A percentile compares a stretch with the other conserved stretches of the same genome.
These are phyloP conservation scores for Drosophila pseudoobscura DNA, from an alignment of 1,140 invertebrate species.

Conservation along the genomic window DNA sequence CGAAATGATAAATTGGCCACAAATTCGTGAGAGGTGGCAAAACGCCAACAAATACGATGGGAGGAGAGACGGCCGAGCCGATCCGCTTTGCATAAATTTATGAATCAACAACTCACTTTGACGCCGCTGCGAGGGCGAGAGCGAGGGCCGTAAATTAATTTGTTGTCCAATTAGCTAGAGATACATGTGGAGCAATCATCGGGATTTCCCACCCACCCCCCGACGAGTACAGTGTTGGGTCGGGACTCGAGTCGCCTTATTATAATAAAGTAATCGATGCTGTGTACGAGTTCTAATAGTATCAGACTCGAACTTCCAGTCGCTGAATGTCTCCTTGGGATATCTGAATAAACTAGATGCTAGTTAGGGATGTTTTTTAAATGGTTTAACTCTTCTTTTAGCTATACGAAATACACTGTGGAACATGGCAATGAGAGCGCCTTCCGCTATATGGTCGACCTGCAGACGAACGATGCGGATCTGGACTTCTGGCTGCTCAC, in stretches of 20 bases:
- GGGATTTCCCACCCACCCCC: slow-evolving; percentile 13
- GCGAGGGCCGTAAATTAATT: slow-evolving; percentile 73
- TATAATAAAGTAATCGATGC: neutral
- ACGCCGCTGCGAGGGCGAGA: slow-evolving; percentile 37
- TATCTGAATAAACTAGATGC: too few relatives aligned
- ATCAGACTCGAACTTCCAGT: too few relatives aligned
- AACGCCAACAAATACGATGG: slow-evolving; percentile 55
- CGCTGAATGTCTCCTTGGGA: too few relatives aligned
- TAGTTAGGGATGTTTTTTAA: too few relatives aligned
- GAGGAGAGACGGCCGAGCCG: slow-evolving; percentile 33
- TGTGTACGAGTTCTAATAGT: too few relatives aligned
- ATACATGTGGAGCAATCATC: slow-evolving; percentile 58
- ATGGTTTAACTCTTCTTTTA: slow-evolving; percentile 7
- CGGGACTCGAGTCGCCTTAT: too few relatives aligned
- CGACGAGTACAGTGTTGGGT: too few relatives aligned
- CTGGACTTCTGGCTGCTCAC: slow-evolving; percentile 72
- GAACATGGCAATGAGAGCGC: slow-evolving; percentile 57
- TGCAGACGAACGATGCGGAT: slow-evolving; percentile 61
- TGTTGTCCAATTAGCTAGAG: slow-evolving; percentile 71
- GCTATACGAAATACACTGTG: slow-evolving; percentile 73
- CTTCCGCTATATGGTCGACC: slow-evolving; percentile 68
- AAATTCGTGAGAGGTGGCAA: slow-evolving; percentile 73
- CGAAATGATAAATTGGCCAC: slow-evolving; percentile 77
- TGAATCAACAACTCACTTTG: slow-evolving; percentile 78
- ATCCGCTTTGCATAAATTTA: slow-evolving; percentile 68